phyloP scores from a whole-genome alignment of 35 echinoderm and acorn worm species.

The Acanthaster planci region DNA sequence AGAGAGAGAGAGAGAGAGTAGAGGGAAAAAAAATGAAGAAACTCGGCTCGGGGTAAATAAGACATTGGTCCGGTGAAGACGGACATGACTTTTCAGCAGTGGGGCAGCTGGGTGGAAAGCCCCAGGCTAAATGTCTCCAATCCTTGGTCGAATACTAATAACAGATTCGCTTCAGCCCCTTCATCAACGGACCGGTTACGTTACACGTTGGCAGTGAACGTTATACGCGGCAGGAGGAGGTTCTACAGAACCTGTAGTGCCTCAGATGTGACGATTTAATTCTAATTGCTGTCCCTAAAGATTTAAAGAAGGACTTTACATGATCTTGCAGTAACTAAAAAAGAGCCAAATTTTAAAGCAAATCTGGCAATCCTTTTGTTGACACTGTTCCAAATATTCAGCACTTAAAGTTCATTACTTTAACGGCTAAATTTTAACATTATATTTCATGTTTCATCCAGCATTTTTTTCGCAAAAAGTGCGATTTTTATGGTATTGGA shows the following conservation, averaged over 20 bases:
- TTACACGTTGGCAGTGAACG: not conserved
- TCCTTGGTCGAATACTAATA: conserved; percentile 15
- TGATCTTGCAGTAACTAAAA: no score
- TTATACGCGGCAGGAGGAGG: not conserved
- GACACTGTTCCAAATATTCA: no score
- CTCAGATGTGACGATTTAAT: not conserved
- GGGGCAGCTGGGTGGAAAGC: conserved; percentile 1
- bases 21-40: not conserved
- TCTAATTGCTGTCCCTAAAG: no score
- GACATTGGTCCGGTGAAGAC: conserved; percentile 19
- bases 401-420: no score
- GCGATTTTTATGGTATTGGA: no score
- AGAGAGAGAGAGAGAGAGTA: not conserved
- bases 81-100: not conserved
- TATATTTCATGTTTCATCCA: no score
- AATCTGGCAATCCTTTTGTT: no score
- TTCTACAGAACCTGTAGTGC: not conserved
- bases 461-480: no score
- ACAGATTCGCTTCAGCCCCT: not conserved
- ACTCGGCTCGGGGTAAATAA: not conserved
- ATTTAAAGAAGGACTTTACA: no score
- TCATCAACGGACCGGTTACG: not conserved
- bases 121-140: not conserved
- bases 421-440: no score
- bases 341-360: no score